Base-by-base conservation (phyloP, 2,888 invertebrate species). In the Melanophora roralis region DNA sequence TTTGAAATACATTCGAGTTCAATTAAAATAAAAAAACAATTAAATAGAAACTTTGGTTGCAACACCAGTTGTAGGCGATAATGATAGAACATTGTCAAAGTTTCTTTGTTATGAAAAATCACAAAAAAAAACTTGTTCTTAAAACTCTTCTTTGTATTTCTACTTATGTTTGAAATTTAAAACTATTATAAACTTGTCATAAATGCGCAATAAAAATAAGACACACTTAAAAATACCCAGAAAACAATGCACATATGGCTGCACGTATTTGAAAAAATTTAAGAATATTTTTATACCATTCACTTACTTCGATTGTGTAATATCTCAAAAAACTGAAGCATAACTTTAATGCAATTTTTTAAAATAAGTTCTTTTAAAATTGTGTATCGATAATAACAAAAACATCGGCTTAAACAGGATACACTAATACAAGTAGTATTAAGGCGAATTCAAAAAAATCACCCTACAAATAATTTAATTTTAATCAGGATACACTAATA, bases 41-140 rank as follows among this genome's bases (percentile, higher is more conserved):
- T 67, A 21, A 11, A 16, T 38, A 2, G 11, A 21, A 23, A 5
- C 23, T 27, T 65, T 38, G 5, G 40, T 53, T 53, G 11, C 16
- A 55, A 21, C 11, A 55, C 19, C 11, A 16, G n/a, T 40, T 34
- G 71, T 71, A 36, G 60, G 71, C 71, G 60, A 62, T 23, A 21
- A 9, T 34, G 51, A 34, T 51, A 21, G 38, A 57, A 68, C 4
- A 3, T 32, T 16, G 34, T 36, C 53, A 68, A 69, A 57, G 8
- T 27, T 69, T 1, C 34, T 14, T 57, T 69, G 69, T 59, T 67
- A 27, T 57, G 6, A 38, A 32, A 16, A n/a, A 45, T 45, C 23
- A 23, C 9, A 6, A 27, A 27, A 27, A 27, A 5, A 27, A 16
- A 45, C 21, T 47, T 47, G 21, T 47, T 49, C 21, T 49, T 12